phyloP scores from a whole-genome alignment of 2,888 invertebrate genomes.

The Nomada fucata region DNA sequence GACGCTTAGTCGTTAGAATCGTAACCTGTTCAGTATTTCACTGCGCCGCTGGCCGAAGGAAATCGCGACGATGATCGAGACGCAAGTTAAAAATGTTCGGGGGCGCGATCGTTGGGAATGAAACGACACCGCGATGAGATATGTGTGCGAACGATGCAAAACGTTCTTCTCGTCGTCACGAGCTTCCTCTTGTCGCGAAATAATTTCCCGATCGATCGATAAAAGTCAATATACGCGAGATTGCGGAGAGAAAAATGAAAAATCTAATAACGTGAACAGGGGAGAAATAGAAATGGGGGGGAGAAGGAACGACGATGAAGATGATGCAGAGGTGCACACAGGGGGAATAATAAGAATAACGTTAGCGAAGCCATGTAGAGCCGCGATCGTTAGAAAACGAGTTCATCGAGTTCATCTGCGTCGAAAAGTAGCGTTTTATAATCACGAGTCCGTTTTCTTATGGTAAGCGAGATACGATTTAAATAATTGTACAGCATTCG shows the following conservation, averaged over 20 bases:
- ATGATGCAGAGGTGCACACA: slow-evolving; percentile 1
- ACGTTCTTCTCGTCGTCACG: slow-evolving; percentile 14
- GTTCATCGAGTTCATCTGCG: slow-evolving; percentile 61
- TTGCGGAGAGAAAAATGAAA: slow-evolving; percentile 21
- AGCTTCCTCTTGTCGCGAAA: slow-evolving; percentile 29
- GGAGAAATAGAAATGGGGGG: neutral
- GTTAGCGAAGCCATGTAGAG: slow-evolving; percentile 48
- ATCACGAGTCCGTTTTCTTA: slow-evolving; percentile 59
- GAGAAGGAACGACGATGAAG: neutral
- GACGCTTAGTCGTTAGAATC: slow-evolving; percentile 66
- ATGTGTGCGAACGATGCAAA: neutral
- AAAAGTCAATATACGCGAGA: slow-evolving; percentile 63
- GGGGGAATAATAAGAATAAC: slow-evolving; percentile 15
- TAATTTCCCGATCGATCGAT: slow-evolving; percentile 61
- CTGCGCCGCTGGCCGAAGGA: slow-evolving; percentile 27
- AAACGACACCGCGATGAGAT: too few species aligned
- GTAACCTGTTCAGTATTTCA: slow-evolving; percentile 61
- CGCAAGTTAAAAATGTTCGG: neutral
- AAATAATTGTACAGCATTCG: slow-evolving; percentile 57
- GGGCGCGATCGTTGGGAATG: neutral
- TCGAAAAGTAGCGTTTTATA: slow-evolving; percentile 66
- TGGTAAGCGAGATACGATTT: slow-evolving; percentile 53
- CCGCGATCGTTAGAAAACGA: slow-evolving; percentile 42
- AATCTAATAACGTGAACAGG: slow-evolving; percentile 6
- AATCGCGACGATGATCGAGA: slow-evolving; percentile 17